phyloP scores from a whole-genome alignment of 2,113 vertebrate genomes.

The Hydropotes inermis region DNA sequence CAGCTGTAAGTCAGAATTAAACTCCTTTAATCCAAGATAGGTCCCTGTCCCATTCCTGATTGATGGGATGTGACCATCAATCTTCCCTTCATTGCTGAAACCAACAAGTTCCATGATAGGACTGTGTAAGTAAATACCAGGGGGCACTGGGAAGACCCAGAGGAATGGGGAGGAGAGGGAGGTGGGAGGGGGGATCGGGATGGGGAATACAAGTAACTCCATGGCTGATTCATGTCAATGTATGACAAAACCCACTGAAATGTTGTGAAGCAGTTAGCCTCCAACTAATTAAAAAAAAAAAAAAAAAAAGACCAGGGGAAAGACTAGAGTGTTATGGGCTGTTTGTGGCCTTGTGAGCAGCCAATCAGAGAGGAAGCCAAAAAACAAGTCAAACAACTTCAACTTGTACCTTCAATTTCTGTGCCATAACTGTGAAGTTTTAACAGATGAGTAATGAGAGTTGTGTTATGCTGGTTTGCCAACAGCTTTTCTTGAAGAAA shows the following conservation, averaged over 20 bases:
- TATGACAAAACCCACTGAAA: too few species aligned
- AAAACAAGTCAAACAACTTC: not conserved
- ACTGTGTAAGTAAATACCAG: not conserved
- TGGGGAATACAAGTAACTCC: too few species aligned
- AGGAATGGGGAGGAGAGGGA: too few species aligned
- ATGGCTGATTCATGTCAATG: too few species aligned
- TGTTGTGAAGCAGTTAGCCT: too few species aligned
- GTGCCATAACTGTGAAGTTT: not conserved
- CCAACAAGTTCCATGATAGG: not conserved
- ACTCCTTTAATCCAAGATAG: not conserved
- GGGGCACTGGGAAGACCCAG: not conserved
- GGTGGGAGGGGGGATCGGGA: too few species aligned
- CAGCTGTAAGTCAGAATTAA: not conserved
- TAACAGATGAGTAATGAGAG: not conserved
- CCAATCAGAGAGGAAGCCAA: not conserved
- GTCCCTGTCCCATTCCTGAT: not conserved
- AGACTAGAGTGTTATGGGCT: not conserved
- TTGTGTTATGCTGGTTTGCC: slow-evolving; percentile 6
- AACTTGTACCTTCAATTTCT: not conserved
- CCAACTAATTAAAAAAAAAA: too few species aligned
- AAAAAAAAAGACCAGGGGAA: not conserved
- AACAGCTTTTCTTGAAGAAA: not conserved
- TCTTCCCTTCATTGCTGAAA: not conserved
- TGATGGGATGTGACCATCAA: not conserved
- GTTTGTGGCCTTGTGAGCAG: not conserved